Conservation (phyloP, 1,140 invertebrate genomes). For the Helicorthomorpha holstii region DNA sequence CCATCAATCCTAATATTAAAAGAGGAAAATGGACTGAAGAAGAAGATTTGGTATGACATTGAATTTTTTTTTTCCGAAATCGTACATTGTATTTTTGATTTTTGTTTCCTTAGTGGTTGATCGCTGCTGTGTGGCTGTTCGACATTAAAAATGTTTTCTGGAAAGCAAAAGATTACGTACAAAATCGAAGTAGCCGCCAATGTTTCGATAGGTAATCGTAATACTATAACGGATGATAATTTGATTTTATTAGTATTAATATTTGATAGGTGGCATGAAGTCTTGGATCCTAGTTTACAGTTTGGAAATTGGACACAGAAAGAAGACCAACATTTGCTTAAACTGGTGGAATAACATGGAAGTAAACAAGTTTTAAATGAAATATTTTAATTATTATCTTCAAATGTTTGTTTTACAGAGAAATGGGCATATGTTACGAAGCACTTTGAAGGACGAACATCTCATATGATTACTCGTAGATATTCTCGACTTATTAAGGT, state of each 20-base stretch:
- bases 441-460: not conserved
- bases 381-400: not conserved
- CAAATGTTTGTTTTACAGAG: not conserved
- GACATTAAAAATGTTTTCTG: not conserved
- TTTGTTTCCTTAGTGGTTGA: not conserved
- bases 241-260: not conserved
- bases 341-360: not conserved
- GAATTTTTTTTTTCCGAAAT: no score
- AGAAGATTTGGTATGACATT: constrained; percentile 1
- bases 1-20: not conserved
- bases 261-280: not conserved
- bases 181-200: not conserved
- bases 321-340: not conserved
- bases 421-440: not conserved
- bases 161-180: not conserved
- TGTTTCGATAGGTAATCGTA: not conserved
- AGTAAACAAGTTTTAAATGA: not conserved
- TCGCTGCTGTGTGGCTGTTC: not conserved
- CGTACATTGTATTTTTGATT: no score
- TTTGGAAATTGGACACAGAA: not conserved
- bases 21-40: not conserved
- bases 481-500: no score
- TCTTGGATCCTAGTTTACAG: not conserved
- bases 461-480: no score
- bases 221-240: not conserved